Evolutionary conservation across 2,797 vertebrate genomes (phyloP).

Genomic region (Microctenopoma steveboyesi): DNA sequence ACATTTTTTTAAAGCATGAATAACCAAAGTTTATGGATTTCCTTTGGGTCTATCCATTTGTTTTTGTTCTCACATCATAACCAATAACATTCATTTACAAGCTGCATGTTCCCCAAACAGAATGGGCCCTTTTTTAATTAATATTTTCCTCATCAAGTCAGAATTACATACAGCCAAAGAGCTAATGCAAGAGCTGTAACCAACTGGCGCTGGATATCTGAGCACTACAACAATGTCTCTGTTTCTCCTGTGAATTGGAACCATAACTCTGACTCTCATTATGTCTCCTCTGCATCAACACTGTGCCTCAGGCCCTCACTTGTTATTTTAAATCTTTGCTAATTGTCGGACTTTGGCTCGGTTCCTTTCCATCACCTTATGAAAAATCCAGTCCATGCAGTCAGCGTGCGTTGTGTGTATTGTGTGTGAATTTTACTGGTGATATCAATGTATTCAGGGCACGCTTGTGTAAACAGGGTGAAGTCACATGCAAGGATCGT

Average conservation of each 20-base stretch:
- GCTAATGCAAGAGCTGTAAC: conserved; percentile 41
- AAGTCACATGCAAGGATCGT: conserved; percentile 76
- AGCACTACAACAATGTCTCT: conserved; percentile 68
- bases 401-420: conserved; percentile 50
- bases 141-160: conserved; percentile 63
- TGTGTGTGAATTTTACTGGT: conserved; percentile 59
- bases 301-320: conserved; percentile 67
- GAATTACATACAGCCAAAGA: conserved; percentile 43
- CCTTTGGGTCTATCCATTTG: conserved; percentile 19
- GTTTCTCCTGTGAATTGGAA: conserved; percentile 72
- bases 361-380: conserved; percentile 77
- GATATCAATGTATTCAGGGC: conserved; percentile 74
- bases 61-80: conserved; percentile 46
- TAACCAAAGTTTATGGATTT: conserved; percentile 15
- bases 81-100: conserved; percentile 29
- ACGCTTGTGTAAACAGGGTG: conserved; percentile 78
- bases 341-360: conserved; percentile 77
- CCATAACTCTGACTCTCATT: conserved; percentile 74
- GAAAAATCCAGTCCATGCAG: conserved; percentile 69
- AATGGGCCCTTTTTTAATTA: conserved; percentile 53
- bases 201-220: conserved; percentile 46
- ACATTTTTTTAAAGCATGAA: conserved; percentile 31
- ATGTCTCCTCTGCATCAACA: conserved; percentile 74
- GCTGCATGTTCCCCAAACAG: conserved; percentile 28
- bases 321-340: conserved; percentile 80